These are phyloP conservation scores for Goniozus legneri DNA, from an alignment of 1,140 invertebrate genomes.

Conservation along the genomic window DNA sequence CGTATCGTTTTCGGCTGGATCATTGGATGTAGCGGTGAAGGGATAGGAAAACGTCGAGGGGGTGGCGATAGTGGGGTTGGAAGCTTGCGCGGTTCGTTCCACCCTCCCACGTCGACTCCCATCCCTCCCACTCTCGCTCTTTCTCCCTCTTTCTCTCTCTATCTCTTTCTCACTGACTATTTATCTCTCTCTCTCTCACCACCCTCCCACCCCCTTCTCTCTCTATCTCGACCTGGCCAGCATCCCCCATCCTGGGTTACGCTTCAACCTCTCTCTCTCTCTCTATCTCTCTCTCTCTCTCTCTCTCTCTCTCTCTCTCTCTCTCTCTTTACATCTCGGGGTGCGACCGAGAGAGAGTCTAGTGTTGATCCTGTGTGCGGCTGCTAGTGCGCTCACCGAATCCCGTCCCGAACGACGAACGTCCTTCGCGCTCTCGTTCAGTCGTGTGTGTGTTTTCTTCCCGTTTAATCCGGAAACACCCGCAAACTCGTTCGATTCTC, in stretches of 20 bases:
- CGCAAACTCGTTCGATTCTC: too few species aligned
- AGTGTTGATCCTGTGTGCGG: slow-evolving; percentile 26
- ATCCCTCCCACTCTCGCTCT: too few species aligned
- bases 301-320: slow-evolving; percentile 14
- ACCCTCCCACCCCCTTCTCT: too few species aligned
- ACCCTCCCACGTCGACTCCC: too few species aligned
- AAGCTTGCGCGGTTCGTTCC: slow-evolving; percentile 41
- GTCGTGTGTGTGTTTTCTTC: too few species aligned
- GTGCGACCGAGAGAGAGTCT: not conserved
- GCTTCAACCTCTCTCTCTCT: slow-evolving; percentile 7
- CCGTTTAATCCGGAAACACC: too few species aligned
- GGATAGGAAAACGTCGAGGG: too few species aligned
- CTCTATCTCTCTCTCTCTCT: not conserved
- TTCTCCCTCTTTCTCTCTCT: too few species aligned
- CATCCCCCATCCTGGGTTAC: slow-evolving; percentile 2
- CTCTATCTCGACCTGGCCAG: slow-evolving; percentile 11
- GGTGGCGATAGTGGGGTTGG: slow-evolving; percentile 25
- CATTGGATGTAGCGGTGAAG: too few species aligned
- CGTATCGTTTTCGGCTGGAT: too few species aligned
- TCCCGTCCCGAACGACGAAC: slow-evolving; percentile 48
- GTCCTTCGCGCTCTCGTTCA: slow-evolving; percentile 34
- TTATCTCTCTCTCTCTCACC: too few species aligned
- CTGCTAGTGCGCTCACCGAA: slow-evolving; percentile 48
- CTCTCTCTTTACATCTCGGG: not conserved
- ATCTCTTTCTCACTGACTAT: too few species aligned